Evolutionary conservation across 2,797 vertebrate species (phyloP), one percentile per base, ranked within the genome.

Genomic region (Rousettus madagascariensis): DNA sequence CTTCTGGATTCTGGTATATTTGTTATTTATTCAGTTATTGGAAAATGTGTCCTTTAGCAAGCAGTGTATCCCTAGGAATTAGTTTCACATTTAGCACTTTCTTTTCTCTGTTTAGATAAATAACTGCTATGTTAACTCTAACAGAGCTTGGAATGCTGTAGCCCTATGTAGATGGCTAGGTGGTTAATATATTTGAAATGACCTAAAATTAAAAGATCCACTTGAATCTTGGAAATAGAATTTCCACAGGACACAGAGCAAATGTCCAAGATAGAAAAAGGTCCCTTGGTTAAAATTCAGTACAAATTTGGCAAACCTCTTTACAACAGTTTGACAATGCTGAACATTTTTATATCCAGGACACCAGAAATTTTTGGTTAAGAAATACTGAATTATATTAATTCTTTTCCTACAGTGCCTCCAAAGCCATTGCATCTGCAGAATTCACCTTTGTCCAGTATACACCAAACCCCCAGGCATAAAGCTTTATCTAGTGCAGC

Each of bases 381-480:
- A 38, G 80, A 91, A 93, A 95, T 95, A 15, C 36, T 95, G 85
- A 95, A 95, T 86, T 79, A 80, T 77, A 28, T 94, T 93, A 51
- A 92, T 96, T 96, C 33, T 96, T 97, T 96, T 95, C 89, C 97
- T 95, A 95, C 98, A 99, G 99, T 99, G 98, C 98, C 98, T 98
- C 98, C 98, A 98, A 99, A 99, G 97, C 99, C 99, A 96, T 11
- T 97, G 97, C 97, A 98, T 97, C 98, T 99, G 90, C 98, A 98
- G 95, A 98, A 98, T 96, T 97, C 97, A 91, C 93, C 97, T 91
- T 94, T 96, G 87, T 90, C 97, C 95, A 88, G 92, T 88, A 89
- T 77, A 95, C 98, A 97, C 96, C 98, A 98, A 97, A 97, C 79
- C 90, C 97, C 97, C 96, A 97, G 92, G 87, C 97, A 94, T 91